These are phyloP conservation scores for Drosophila mayri DNA, from an alignment of 1,140 invertebrate species.

Conservation along the genomic window DNA sequence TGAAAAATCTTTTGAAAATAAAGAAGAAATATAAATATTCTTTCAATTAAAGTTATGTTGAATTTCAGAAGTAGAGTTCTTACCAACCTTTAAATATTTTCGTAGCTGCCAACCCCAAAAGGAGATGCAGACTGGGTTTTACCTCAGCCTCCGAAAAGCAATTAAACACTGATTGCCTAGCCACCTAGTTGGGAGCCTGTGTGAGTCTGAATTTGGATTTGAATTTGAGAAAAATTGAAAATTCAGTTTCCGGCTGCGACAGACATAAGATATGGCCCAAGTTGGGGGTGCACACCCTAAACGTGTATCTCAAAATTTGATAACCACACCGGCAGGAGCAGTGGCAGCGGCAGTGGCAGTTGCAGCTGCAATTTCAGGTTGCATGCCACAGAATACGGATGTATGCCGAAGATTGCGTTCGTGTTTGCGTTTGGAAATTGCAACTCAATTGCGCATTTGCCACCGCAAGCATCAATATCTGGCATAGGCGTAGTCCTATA, in stretches of 20 bases:
- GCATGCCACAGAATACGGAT: constrained; percentile 7
- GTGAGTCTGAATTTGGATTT: constrained; percentile 1
- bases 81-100: neutral
- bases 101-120: constrained; percentile 16
- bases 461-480: constrained; percentile 80
- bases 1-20: too few relatives aligned
- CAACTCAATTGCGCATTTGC: constrained; percentile 83
- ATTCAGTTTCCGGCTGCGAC: constrained; percentile 52
- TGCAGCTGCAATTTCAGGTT: constrained; percentile 31
- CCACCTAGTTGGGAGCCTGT: neutral
- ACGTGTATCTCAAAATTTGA: constrained; percentile 81
- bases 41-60: neutral
- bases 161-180: constrained; percentile 77
- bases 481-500: constrained; percentile 76
- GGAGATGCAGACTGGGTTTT: constrained; percentile 4
- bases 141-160: constrained; percentile 53
- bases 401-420: constrained; percentile 73
- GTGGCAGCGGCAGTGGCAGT: constrained; percentile 34
- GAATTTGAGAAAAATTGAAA: constrained; percentile 72
- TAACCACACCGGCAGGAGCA: constrained; percentile 58
- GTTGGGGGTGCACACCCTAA: constrained; percentile 72
- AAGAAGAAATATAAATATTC: neutral
- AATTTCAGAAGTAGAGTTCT: neutral
- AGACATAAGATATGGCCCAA: constrained; percentile 53
- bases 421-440: constrained; percentile 76